Percentiles rank a stretch among this genome's conserved stretches.
phyloP scores from a whole-genome alignment of 2,888 invertebrate species.

The Hirtodrosophila confusa region DNA sequence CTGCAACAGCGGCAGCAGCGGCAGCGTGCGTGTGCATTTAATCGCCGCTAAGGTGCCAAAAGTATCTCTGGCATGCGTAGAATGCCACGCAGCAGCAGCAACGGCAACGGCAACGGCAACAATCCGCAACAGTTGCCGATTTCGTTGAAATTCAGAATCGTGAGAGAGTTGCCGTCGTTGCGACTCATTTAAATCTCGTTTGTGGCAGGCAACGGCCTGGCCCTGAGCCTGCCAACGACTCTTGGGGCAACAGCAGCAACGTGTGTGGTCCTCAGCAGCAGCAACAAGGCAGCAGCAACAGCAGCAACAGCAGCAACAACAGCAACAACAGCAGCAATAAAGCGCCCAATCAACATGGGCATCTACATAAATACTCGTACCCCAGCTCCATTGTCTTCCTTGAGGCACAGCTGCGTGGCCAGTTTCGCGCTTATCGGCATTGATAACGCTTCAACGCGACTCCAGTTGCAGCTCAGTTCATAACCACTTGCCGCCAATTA shows the following conservation, averaged over 20 bases:
- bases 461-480: neutral
- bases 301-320: too few species aligned
- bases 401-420: constrained; percentile 25
- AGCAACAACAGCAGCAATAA: constrained; percentile 46
- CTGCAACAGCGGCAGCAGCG: constrained; percentile 2
- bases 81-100: constrained; percentile 55
- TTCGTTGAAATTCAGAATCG: constrained; percentile 79
- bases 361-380: constrained; percentile 64
- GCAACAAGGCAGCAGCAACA: constrained; percentile 12
- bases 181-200: constrained; percentile 81
- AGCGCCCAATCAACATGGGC: constrained; percentile 64
- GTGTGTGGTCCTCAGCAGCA: constrained; percentile 68
- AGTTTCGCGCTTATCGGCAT: constrained; percentile 37
- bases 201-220: constrained; percentile 61
- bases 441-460: constrained; percentile 29
- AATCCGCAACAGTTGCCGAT: constrained; percentile 63
- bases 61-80: constrained; percentile 79
- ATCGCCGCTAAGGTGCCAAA: constrained; percentile 78
- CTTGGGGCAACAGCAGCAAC: constrained; percentile 39
- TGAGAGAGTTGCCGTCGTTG: constrained; percentile 74
- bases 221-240: constrained; percentile 45
- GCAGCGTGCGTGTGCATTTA: constrained; percentile 70
- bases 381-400: constrained; percentile 58
- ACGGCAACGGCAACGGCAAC: constrained; percentile 28
- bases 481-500: constrained; percentile 58